Conservation (phyloP, 1,140 invertebrate genomes). For the Matsumurasca onukii region DNA sequence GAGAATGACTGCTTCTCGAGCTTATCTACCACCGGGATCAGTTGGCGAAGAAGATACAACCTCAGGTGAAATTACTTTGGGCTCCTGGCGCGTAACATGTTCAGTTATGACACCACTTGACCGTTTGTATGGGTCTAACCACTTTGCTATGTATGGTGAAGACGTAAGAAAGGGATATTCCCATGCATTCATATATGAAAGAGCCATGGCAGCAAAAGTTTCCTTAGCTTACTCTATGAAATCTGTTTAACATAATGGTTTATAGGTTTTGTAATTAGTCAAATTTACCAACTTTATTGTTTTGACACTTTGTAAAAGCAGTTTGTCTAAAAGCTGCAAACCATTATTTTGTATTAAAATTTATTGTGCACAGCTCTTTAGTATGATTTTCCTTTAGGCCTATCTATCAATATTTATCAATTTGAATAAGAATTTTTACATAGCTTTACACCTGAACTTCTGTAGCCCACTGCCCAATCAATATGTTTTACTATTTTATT, state of each 20-base stretch:
- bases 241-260: background rate
- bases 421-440: too few species aligned
- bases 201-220: background rate
- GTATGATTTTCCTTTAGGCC: background rate
- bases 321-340: background rate
- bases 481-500: too few species aligned
- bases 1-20: background rate
- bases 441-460: too few species aligned
- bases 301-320: background rate
- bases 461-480: too few species aligned
- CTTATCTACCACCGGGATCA: constrained; percentile 4
- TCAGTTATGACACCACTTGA: background rate
- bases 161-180: constrained; percentile 1
- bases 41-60: constrained; percentile 10
- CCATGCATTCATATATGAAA: background rate
- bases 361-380: background rate
- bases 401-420: background rate
- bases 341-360: background rate
- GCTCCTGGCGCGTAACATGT: background rate
- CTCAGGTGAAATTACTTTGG: background rate
- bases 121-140: background rate
- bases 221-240: background rate
- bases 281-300: background rate
- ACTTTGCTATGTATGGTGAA: background rate
- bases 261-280: background rate